A percentile compares a stretch with the other conserved stretches of the same genome.
Conservation (phyloP, 2,113 vertebrate species). For the Corythaixoides concolor region DNA sequence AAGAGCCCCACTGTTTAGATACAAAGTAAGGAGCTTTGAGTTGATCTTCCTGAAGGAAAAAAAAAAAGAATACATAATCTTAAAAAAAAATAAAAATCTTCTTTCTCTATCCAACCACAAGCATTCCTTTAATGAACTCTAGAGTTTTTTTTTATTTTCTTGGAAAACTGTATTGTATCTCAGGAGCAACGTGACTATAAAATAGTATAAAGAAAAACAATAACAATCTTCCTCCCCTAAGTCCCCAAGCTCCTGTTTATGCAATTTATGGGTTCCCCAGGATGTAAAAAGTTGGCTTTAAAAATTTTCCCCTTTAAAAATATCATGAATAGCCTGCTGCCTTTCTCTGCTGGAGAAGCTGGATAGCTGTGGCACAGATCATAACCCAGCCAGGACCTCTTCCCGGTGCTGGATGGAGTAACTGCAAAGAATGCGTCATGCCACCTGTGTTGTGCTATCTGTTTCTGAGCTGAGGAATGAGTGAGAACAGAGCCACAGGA, state of each 20-base stretch:
- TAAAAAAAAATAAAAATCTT: background rate
- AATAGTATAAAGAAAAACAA: background rate
- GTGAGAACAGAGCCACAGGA: background rate
- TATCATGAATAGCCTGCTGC: background rate
- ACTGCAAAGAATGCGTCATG: background rate
- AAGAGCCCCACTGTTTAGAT: constrained; percentile 93
- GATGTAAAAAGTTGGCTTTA: background rate
- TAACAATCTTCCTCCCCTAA: background rate
- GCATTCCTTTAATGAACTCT: background rate
- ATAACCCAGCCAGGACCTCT: background rate
- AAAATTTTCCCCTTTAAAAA: background rate
- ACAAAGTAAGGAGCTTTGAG: constrained; percentile 79
- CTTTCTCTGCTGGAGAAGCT: background rate
- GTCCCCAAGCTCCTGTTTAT: background rate
- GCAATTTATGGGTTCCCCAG: background rate
- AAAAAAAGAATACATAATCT: background rate
- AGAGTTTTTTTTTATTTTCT: background rate
- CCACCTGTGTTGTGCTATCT: background rate
- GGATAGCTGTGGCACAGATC: background rate
- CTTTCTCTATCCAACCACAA: background rate
- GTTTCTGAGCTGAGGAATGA: background rate
- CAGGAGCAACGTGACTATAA: background rate
- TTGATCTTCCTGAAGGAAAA: constrained; percentile 78
- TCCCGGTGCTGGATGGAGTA: background rate
- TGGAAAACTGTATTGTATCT: background rate